Conservation (phyloP, 2,113 vertebrate species). For the Mobula hypostoma region DNA sequence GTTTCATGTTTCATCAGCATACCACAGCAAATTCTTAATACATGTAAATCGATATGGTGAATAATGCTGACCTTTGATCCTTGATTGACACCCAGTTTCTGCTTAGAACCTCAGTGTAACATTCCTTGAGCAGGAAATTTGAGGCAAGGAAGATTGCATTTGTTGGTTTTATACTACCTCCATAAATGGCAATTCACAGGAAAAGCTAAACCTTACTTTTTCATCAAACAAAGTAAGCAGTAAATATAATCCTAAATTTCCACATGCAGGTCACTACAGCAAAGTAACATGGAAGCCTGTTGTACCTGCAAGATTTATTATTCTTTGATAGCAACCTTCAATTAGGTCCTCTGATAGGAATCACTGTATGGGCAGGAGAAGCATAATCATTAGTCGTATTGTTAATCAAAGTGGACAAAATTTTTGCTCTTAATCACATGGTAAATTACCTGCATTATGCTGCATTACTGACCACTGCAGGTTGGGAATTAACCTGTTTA, state of each 20-base stretch:
- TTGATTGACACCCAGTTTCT: background rate
- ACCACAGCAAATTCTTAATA: no score
- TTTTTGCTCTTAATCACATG: constrained; percentile 28
- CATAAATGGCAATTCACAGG: background rate
- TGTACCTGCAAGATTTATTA: constrained; percentile 8
- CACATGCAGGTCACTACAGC: background rate
- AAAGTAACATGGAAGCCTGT: background rate
- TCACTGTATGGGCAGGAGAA: background rate
- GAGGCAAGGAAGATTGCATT: background rate
- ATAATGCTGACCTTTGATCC: no score
- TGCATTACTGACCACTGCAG: constrained; percentile 36
- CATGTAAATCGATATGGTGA: no score
- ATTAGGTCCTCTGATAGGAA: background rate
- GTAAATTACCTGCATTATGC: constrained; percentile 31
- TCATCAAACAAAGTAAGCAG: background rate
- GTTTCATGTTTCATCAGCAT: no score
- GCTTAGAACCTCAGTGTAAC: no score
- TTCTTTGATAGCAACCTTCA: constrained; percentile 14
- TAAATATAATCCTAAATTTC: background rate
- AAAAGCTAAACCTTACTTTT: background rate
- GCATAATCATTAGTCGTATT: constrained; percentile 13
- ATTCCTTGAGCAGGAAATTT: background rate
- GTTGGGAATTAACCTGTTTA: constrained; percentile 22
- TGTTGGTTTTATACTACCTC: background rate
- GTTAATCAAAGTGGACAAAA: constrained; percentile 33